Conservation (phyloP, 2,797 vertebrate species). For the Hypotaenidia okinawae region DNA sequence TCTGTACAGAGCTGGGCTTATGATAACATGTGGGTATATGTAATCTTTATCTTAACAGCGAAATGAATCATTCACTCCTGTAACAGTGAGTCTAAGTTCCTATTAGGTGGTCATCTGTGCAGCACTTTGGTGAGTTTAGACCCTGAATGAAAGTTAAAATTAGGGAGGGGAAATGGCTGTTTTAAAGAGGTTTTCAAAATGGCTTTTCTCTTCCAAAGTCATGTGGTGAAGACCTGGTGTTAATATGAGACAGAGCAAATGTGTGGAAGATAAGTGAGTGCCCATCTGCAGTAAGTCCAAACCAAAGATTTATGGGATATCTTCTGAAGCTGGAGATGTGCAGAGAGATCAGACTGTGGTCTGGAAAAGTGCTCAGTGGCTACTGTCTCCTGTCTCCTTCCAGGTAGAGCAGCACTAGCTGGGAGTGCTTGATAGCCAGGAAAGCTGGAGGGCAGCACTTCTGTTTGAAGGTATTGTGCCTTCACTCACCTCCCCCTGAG, state of each 20-base stretch:
- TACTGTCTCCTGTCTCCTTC: background rate
- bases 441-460: background rate
- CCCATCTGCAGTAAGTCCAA: background rate
- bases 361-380: background rate
- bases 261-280: background rate
- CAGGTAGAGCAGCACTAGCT: background rate
- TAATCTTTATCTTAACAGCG: background rate
- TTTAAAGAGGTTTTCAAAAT: conserved; percentile 5
- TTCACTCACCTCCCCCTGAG: background rate
- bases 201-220: conserved; percentile 11
- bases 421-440: background rate
- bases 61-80: background rate
- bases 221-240: background rate
- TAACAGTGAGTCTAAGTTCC: background rate
- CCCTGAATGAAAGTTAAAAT: conserved; percentile 2
- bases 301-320: background rate
- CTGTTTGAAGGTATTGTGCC: background rate
- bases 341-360: background rate
- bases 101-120: background rate
- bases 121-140: background rate
- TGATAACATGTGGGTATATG: background rate
- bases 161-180: background rate
- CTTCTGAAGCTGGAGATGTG: background rate
- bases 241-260: background rate
- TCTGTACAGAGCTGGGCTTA: background rate